phyloP scores from a whole-genome alignment of 1,140 invertebrate species.

The Caenorhabditis brenneri region DNA sequence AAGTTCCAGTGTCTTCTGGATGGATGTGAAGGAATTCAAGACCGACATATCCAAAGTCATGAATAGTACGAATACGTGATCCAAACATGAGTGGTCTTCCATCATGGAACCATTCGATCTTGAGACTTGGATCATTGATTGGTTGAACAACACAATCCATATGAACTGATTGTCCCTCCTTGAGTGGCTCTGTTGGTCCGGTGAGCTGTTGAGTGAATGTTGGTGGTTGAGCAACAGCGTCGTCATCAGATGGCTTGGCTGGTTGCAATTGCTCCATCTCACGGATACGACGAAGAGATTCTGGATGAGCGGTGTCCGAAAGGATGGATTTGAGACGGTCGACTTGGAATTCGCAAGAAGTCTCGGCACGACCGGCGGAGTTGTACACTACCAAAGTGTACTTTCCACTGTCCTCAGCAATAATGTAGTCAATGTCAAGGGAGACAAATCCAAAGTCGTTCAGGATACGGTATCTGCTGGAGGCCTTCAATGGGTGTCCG shows the following conservation, averaged over 20 bases:
- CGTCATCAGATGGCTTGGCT: slow-evolving; percentile 54
- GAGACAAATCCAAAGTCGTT: slow-evolving; percentile 90
- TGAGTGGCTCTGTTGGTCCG: slow-evolving; percentile 61
- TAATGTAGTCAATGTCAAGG: slow-evolving; percentile 85
- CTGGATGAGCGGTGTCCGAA: slow-evolving; percentile 89
- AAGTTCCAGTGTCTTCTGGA: slow-evolving; percentile 92
- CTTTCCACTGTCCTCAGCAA: slow-evolving; percentile 90
- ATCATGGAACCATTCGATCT: slow-evolving; percentile 72
- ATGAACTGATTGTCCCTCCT: slow-evolving; percentile 87
- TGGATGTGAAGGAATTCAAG: slow-evolving; percentile 80
- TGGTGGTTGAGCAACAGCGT: slow-evolving; percentile 63
- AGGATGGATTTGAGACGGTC: slow-evolving; percentile 77
- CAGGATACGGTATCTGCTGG: slow-evolving; percentile 71
- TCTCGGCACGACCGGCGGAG: slow-evolving; percentile 83
- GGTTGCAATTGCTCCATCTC: slow-evolving; percentile 73
- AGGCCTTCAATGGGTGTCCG: slow-evolving; percentile 84
- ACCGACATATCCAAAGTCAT: slow-evolving; percentile 91
- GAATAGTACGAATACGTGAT: slow-evolving; percentile 89
- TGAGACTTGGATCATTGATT: slow-evolving; percentile 90
- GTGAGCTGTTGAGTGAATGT: slow-evolving; percentile 65
- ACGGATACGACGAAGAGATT: slow-evolving; percentile 89
- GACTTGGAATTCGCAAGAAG: slow-evolving; percentile 78
- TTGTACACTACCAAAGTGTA: slow-evolving; percentile 86
- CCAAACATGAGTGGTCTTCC: slow-evolving; percentile 72
- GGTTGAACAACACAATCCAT: slow-evolving; percentile 93